These are phyloP conservation scores for Catonia carolina DNA, from an alignment of 2,888 invertebrate genomes.

Conservation along the genomic window DNA sequence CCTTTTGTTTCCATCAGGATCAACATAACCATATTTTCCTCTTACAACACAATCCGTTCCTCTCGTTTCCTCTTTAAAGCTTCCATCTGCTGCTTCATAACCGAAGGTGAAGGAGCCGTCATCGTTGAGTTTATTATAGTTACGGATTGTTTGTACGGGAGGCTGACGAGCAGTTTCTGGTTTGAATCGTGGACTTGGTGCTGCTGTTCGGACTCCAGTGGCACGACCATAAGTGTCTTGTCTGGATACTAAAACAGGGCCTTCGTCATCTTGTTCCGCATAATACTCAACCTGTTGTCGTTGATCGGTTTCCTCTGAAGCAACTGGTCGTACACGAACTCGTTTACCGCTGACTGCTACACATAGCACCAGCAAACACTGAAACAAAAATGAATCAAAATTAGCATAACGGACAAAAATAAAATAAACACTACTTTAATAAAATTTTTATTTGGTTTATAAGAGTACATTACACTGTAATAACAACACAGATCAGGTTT, in stretches of 20 bases:
- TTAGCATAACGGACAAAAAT: too few relatives aligned
- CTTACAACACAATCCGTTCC: slow-evolving; percentile 80
- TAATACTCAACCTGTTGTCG: slow-evolving; percentile 44
- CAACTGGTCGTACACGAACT: slow-evolving; percentile 46
- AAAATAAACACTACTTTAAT: too few relatives aligned
- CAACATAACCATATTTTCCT: slow-evolving; percentile 81
- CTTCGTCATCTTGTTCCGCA: slow-evolving; percentile 42
- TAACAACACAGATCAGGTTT: too few relatives aligned
- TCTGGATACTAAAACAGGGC: slow-evolving; percentile 36
- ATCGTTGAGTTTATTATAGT: slow-evolving; percentile 76
- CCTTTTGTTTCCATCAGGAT: slow-evolving; percentile 77
- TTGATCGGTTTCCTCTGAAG: slow-evolving; percentile 44
- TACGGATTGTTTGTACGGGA: slow-evolving; percentile 74
- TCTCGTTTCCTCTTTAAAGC: slow-evolving; percentile 79
- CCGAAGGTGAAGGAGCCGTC: slow-evolving; percentile 80
- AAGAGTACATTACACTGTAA: too few relatives aligned
- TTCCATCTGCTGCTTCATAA: slow-evolving; percentile 77
- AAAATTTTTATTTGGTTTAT: too few relatives aligned
- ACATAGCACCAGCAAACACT: neutral
- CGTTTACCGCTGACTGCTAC: slow-evolving; percentile 43
- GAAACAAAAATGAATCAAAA: neutral
- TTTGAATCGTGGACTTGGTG: slow-evolving; percentile 46
- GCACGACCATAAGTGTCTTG: slow-evolving; percentile 35
- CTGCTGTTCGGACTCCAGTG: slow-evolving; percentile 36
- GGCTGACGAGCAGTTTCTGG: slow-evolving; percentile 54